Percentiles rank a stretch among this genome's conserved stretches.
These are phyloP conservation scores for Apis mellifera DNA, from an alignment of 1,140 invertebrate genomes.

Conservation along the genomic window Amel_HAv3.1 CM009934.2:11048001-11048500, in stretches of 20 bases:
- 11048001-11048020: not conserved
- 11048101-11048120: constrained; percentile 38
- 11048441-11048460: not conserved
- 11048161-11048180: constrained; percentile 70
- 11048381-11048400: not conserved
- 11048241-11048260: not conserved
- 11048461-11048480: not conserved
- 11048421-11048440: not conserved
- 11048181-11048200: constrained; percentile 58
- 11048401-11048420: constrained; percentile 12
- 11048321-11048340: not conserved
- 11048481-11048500: not conserved
- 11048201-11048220: constrained; percentile 52
- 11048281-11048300: constrained; percentile 3
- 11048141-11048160: constrained; percentile 56
- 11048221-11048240: constrained; percentile 38
- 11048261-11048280: constrained; percentile 32
- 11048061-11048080: not conserved
- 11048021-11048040: constrained; percentile 40
- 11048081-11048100: not conserved
- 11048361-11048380: constrained; percentile 34
- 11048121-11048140: constrained; percentile 45
- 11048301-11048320: not conserved
- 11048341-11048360: not conserved
- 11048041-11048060: constrained; percentile 16